phyloP scores from a whole-genome alignment of 2,888 invertebrate genomes.

The Mellilla xanthometata region DNA sequence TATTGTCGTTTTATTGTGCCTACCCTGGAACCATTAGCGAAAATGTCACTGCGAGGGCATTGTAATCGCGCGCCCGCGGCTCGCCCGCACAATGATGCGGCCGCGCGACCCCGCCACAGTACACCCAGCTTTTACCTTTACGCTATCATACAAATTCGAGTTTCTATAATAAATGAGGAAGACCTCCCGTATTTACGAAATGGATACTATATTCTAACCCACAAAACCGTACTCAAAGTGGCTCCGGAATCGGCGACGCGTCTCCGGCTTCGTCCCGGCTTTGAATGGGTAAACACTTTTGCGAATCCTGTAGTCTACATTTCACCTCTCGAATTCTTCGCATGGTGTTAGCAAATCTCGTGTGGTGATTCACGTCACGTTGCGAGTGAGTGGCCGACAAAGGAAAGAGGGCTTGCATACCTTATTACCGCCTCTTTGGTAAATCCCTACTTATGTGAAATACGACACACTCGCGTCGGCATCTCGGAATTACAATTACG shows the following conservation, averaged over 20 bases:
- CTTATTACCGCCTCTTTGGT: slow-evolving; percentile 79
- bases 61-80: slow-evolving; percentile 73
- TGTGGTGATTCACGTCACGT: slow-evolving; percentile 76
- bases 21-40: slow-evolving; percentile 81
- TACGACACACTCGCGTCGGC: slow-evolving; percentile 63
- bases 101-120: slow-evolving; percentile 67
- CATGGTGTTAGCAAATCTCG: slow-evolving; percentile 65
- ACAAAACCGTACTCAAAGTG: slow-evolving; percentile 45
- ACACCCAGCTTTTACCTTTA: slow-evolving; percentile 70
- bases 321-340: slow-evolving; percentile 61
- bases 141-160: slow-evolving; percentile 75
- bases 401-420: slow-evolving; percentile 81
- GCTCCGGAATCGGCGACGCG: slow-evolving; percentile 35
- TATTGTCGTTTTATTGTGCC: slow-evolving; percentile 82
- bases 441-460: slow-evolving; percentile 78
- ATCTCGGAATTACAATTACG: slow-evolving; percentile 68
- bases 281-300: slow-evolving; percentile 64
- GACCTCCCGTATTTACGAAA: slow-evolving; percentile 49
- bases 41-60: slow-evolving; percentile 80
- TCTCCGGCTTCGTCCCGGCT: slow-evolving; percentile 39
- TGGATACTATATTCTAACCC: slow-evolving; percentile 42
- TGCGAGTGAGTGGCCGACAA: slow-evolving; percentile 78
- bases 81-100: slow-evolving; percentile 74
- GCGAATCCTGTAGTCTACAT: slow-evolving; percentile 57
- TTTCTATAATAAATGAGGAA: slow-evolving; percentile 72